Base-by-base conservation (phyloP, 1,140 invertebrate species). In the Leptestheria dahalacensis region DNA sequence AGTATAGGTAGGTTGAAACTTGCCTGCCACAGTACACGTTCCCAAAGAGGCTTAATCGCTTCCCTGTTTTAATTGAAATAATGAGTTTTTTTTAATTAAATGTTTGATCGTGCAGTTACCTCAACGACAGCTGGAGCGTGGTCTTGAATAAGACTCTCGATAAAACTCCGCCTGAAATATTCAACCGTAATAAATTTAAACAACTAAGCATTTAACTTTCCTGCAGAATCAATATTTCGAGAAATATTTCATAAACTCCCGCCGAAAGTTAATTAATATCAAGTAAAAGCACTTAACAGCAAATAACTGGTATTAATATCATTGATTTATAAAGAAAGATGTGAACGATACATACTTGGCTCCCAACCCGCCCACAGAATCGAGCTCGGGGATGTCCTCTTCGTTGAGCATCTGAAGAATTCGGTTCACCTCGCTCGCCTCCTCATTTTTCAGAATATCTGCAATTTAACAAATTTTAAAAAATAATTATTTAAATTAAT, bases 311-410 rank as follows among this genome's bases (percentile, higher is more conserved):
- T n/a, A n/a, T n/a, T n/a, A n/a, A n/a, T n/a, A n/a, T n/a, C n/a
- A n/a, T n/a, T n/a, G n/a, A n/a, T n/a, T n/a, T n/a, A n/a, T n/a
- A n/a, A n/a, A n/a, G n/a, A n/a, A n/a, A n/a, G n/a, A n/a, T n/a
- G n/a, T n/a, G n/a, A n/a, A n/a, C n/a, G n/a, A n/a, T 41, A 29
- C 23, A 81, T 72, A 88, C 86, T 88, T 89, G 68, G 85, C 81
- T 71, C 78, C 77, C 65, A 87, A 76, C 51, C 85, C 85, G 60
- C 85, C 85, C 56, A 85, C 85, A 60, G 85, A 85, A 64, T 85
- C 86, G 63, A 88, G 74, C 63, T 82, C 82, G 61, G 83, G 79
- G 66, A 88, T 79, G 62, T 83, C 78, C 72, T 82, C 78, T 62
- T 81, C 75, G 68, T 75, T 69, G 63, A 88, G 75, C 66, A 77